Conservation (phyloP, 2,113 vertebrate genomes). For the Platycercus adscitus region DNA sequence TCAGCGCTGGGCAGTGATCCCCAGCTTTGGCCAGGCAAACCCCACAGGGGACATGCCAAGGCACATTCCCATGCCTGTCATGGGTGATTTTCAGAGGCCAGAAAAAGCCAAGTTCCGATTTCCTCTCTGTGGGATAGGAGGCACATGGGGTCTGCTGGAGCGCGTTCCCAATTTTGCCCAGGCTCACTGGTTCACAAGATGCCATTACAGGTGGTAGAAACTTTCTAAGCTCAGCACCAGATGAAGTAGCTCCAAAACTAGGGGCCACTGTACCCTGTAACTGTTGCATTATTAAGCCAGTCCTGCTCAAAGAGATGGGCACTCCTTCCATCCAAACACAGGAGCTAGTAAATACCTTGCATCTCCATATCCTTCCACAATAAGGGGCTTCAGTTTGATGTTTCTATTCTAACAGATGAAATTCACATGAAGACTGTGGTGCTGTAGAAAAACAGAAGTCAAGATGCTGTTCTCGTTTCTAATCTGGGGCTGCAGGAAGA, state of each 20-base stretch:
- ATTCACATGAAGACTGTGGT: not conserved
- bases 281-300: not conserved
- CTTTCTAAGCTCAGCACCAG: not conserved
- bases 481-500: not conserved
- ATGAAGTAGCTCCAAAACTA: not conserved
- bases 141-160: rapidly evolving
- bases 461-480: not conserved
- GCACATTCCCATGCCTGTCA: not conserved
- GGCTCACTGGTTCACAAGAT: rapidly evolving
- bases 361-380: not conserved
- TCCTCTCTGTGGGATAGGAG: not conserved
- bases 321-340: not conserved
- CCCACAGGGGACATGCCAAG: not conserved
- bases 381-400: not conserved
- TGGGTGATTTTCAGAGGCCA: not conserved
- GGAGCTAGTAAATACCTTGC: not conserved
- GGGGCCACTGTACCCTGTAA: not conserved
- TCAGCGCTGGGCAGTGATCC: not conserved
- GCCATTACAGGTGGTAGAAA: not conserved
- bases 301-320: not conserved
- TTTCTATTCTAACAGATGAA: not conserved
- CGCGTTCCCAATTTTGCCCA: rapidly evolving
- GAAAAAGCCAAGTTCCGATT: rapidly evolving
- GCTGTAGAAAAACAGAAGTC: not conserved
- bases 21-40: not conserved